A percentile compares a stretch with the other conserved stretches of the same genome.
These are phyloP conservation scores for Thymelicus acteon DNA, from an alignment of 2,888 invertebrate species.

Conservation along the genomic window DNA sequence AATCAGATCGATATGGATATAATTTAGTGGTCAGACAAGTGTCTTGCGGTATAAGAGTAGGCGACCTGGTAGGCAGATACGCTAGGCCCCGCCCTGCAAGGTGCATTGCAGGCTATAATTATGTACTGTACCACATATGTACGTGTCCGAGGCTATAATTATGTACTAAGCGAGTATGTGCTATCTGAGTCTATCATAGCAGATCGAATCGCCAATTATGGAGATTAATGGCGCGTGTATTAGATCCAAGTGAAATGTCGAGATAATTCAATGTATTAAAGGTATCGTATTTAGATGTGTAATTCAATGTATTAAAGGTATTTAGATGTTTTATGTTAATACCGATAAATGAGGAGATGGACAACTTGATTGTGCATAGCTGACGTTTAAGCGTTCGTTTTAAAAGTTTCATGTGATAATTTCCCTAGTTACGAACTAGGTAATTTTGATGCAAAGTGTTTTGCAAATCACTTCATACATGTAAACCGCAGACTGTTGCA, in stretches of 20 bases:
- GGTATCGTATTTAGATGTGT: too few relatives aligned
- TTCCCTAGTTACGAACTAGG: too few relatives aligned
- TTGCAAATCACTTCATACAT: too few relatives aligned
- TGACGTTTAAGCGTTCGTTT: too few relatives aligned
- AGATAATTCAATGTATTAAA: not conserved
- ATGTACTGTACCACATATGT: constrained; percentile 13
- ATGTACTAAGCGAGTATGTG: constrained; percentile 25
- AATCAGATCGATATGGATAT: too few relatives aligned
- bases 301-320: too few relatives aligned
- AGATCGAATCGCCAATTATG: constrained; percentile 29
- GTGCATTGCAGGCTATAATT: constrained; percentile 36
- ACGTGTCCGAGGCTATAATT: constrained; percentile 17
- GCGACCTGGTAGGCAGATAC: constrained; percentile 24
- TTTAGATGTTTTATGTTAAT: too few relatives aligned
- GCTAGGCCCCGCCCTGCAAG: constrained; percentile 43
- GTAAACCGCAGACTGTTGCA: too few relatives aligned
- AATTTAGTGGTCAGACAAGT: constrained; percentile 2
- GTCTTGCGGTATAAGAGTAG: constrained; percentile 10
- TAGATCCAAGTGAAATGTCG: not conserved
- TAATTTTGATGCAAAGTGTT: too few relatives aligned
- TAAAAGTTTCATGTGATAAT: too few relatives aligned
- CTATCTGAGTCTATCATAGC: constrained; percentile 22
- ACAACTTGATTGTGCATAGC: too few relatives aligned
- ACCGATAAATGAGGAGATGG: too few relatives aligned
- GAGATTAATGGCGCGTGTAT: constrained; percentile 17